A percentile compares a stretch with the other conserved stretches of the same genome.
Conservation (phyloP, 2,888 invertebrate species). For the Andrena marginata region DNA sequence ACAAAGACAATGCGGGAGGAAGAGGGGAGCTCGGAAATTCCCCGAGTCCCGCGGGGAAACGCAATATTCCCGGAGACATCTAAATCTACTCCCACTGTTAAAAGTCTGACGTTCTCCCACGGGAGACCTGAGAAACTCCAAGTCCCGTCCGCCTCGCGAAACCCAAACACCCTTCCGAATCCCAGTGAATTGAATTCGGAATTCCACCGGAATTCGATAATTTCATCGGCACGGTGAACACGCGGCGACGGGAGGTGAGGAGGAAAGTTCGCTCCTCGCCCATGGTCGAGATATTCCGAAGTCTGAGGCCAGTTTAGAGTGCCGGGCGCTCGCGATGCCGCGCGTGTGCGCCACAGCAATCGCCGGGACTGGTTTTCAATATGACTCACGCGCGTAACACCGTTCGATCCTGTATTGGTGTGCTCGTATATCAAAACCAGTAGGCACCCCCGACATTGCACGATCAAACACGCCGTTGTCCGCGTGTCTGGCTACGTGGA, state of each 20-base stretch:
- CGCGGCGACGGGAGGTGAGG: neutral
- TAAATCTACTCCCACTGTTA: too few relatives aligned
- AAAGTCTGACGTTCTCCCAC: too few relatives aligned
- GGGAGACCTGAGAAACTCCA: too few relatives aligned
- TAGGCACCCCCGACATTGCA: constrained; percentile 84
- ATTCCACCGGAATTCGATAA: too few relatives aligned
- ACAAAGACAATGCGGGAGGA: constrained; percentile 5
- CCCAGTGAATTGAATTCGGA: too few relatives aligned
- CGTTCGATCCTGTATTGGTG: constrained; percentile 79
- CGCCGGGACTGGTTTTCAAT: constrained; percentile 82
- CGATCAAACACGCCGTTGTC: constrained; percentile 68
- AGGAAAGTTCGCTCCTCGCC: constrained; percentile 16
- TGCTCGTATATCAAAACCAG: constrained; percentile 85
- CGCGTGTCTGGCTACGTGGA: constrained; percentile 23
- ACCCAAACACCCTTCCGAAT: too few relatives aligned
- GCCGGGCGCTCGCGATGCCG: constrained; percentile 39
- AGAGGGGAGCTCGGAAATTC: neutral
- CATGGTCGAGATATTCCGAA: constrained; percentile 77
- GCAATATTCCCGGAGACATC: constrained; percentile 41
- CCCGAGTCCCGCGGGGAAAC: constrained; percentile 7
- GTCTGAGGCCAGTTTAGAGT: constrained; percentile 64
- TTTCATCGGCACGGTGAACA: too few relatives aligned
- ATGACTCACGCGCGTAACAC: constrained; percentile 82
- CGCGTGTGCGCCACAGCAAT: constrained; percentile 51
- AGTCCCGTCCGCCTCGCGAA: too few relatives aligned